Conservation (phyloP, 2,888 invertebrate genomes). For the Drosophila nr. perissopoda region DNA sequence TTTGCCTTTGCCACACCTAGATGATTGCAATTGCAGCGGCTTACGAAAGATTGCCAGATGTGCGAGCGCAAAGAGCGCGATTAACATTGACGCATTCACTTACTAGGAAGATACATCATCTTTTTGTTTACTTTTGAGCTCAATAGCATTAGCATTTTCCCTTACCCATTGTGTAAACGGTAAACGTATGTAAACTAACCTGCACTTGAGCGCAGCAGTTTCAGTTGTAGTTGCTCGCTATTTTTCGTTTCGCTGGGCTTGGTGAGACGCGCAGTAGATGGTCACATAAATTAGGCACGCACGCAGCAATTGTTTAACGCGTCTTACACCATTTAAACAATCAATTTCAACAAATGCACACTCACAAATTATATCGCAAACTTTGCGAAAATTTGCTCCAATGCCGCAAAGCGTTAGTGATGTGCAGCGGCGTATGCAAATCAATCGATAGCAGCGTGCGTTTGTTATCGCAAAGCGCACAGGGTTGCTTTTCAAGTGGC, state of each 20-base stretch:
- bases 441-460: conserved; percentile 62
- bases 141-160: conserved; percentile 26
- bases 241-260: conserved; percentile 10
- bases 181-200: conserved; percentile 62
- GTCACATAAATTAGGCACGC: conserved; percentile 44
- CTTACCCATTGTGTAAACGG: conserved; percentile 40
- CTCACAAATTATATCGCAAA: conserved; percentile 50
- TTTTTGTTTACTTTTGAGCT: conserved; percentile 45
- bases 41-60: conserved; percentile 72
- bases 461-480: conserved; percentile 41
- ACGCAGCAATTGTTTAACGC: conserved; percentile 38
- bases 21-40: conserved; percentile 53
- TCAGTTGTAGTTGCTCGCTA: conserved; percentile 28
- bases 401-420: conserved; percentile 66
- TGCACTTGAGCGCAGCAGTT: conserved; percentile 63
- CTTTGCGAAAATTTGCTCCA: conserved; percentile 64
- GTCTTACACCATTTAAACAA: conserved; percentile 59
- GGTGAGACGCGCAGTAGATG: conserved; percentile 24
- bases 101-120: conserved; percentile 48
- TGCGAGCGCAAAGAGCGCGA: conserved; percentile 78
- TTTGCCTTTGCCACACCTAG: conserved; percentile 76
- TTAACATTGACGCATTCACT: conserved; percentile 80
- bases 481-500: conserved; percentile 28
- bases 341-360: conserved; percentile 46
- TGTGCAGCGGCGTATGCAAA: conserved; percentile 65